Base-by-base conservation (phyloP, 1,140 invertebrate genomes). In the Goniozus legneri region DNA sequence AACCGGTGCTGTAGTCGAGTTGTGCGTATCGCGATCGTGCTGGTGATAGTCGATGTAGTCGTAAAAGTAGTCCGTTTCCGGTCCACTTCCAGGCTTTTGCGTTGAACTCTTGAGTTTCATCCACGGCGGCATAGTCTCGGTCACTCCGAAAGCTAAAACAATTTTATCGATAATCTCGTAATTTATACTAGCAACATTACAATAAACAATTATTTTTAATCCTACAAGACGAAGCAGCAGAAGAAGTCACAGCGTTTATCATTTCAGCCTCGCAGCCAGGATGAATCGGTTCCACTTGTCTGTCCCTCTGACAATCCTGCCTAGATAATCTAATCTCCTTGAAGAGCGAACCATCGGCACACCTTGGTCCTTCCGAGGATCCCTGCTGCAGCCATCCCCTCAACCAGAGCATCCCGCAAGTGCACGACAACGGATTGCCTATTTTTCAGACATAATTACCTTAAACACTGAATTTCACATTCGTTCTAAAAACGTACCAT, bases 361-460 rank as follows among this genome's bases (percentile, higher is more conserved):
- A 91, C 64, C 81, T 81, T 12, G 88, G 88, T 12, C 86, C 85
- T 4, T 84, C 80, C 6, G 80, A 76, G 7, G 82, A 81, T 0
- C 83, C 81, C 64, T 89, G 85, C 54, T 84, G 81, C 8, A 91
- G 60, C 88, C 88, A 92, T n/a, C 84, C 82, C 55, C 86, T 81
- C 1, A 92, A 69, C 89, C 90, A 92, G 16, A 88, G 73, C 69
- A 90, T 80, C 46, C 82, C 82, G 62, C 90, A 92, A 8, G 86
- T 84, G 67, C 90, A 92, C 8, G 82, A 78, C 31, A 92, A 71
- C 8, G 90, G 89, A 77, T 92, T 92, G 12, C 87, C 88, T 89
- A 62, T 33, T n/a, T 33, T n/a, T 14, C 34, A 40, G 16, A 40
- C 27, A 46, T 14, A 47, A 41, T 20, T 2, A 27, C 21, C 1